Base-by-base conservation (phyloP, 2,888 invertebrate genomes). In the Ethmia dodecea region DNA sequence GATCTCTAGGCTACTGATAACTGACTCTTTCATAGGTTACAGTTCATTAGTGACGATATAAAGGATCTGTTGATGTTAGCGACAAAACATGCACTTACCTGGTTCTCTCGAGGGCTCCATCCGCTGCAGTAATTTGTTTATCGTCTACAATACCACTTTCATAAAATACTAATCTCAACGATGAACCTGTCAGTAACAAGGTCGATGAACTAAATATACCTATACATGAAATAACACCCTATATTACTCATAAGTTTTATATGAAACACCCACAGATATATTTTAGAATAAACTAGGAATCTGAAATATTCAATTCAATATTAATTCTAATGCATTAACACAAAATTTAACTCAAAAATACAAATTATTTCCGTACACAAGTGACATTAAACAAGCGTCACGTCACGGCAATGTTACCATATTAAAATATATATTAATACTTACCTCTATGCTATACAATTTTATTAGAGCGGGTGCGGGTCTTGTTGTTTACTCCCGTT, bases 171-270 rank as follows among this genome's bases (percentile, higher is more conserved):
- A 72, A 76, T 74, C 65, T 76, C 75, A 60, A 77, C 74, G 80
- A 83, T 83, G 84, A 80, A 83, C 86, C 86, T 86, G 86, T 84
- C 86, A 86, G 83, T 71, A 86, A 80, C 84, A 86, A 86, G 86
- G 86, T 86, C 86, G 80, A 74, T 86, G 86, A 86, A 86, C 86
- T 84, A 84, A 83, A 86, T 86, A 80, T 83, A 83, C 80, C 75
- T 81, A 78, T 67, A 70, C 61, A 62, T 70, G 65, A 66, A 68
- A 67, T 62, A 67, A 65, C 64, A 71, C 66, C 53, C 56, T 59
- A 55, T 54, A 42, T 40, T 45, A 53, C 22, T 14, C 8, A 10
- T 11, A 12, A 12, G 26, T 26, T 26, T 6, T 20, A 20, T 20
- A 1, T 26, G 11, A 3, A 12, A 26, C 26, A 26, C 8, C 8